Conservation (phyloP, 1,140 invertebrate genomes). For the Bombus balteatus region DNA sequence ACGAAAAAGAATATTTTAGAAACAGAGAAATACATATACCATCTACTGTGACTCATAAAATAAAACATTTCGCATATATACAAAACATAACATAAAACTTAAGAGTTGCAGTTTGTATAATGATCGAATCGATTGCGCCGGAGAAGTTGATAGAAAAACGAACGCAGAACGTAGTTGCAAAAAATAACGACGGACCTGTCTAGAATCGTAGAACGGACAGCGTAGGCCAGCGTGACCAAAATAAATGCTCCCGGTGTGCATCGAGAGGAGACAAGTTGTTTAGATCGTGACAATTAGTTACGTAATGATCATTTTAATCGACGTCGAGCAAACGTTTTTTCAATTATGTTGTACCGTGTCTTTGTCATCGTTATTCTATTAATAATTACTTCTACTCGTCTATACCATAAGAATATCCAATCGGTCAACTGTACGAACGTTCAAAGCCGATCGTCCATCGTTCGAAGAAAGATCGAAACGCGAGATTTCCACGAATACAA, state of each 20-base stretch:
- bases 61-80: neutral
- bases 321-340: neutral
- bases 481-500: neutral
- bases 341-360: neutral
- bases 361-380: neutral
- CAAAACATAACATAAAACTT: neutral
- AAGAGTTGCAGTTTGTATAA: neutral
- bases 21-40: neutral
- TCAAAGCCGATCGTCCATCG: neutral
- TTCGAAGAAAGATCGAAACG: neutral
- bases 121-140: neutral
- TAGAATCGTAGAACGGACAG: conserved; percentile 32
- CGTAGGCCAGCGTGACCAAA: conserved; percentile 34
- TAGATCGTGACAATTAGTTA: conserved; percentile 25
- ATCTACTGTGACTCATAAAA: neutral
- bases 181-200: conserved; percentile 34
- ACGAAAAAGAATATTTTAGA: neutral
- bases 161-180: conserved; percentile 12
- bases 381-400: neutral
- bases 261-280: neutral
- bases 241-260: conserved; percentile 38
- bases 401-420: neutral
- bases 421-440: neutral
- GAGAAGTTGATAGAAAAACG: conserved; percentile 4
- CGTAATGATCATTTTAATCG: conserved; percentile 9